Conservation (phyloP, 2,113 vertebrate species). For the Rhinolophus ferrumequinum region DNA sequence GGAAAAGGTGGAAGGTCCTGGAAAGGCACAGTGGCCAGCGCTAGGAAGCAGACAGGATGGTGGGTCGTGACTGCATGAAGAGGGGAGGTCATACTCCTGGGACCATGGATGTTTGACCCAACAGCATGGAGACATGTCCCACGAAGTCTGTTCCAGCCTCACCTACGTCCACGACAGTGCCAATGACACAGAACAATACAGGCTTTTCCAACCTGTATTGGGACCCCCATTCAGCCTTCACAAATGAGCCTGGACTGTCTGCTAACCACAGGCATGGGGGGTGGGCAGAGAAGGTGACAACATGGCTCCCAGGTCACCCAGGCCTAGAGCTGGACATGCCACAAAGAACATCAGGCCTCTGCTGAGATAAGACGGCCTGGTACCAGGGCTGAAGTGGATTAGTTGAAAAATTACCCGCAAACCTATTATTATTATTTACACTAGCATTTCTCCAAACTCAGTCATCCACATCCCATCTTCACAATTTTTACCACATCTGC, state of each 20-base stretch:
- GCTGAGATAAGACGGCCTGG: accelerated
- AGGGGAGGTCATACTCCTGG: background rate
- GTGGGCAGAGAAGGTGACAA: background rate
- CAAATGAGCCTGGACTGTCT: background rate
- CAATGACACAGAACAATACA: background rate
- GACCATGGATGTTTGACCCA: background rate
- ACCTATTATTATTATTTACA: background rate
- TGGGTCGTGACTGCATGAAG: background rate
- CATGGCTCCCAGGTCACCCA: background rate
- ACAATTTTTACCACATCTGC: background rate
- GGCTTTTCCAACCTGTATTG: background rate
- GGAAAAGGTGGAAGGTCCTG: background rate
- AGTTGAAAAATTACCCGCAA: background rate
- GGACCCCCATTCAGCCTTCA: background rate
- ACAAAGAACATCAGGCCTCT: background rate
- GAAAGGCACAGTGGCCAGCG: background rate
- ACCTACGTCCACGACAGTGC: accelerated
- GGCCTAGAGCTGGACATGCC: background rate
- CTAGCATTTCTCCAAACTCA: background rate
- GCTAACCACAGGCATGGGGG: background rate
- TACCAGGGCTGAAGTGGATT: background rate
- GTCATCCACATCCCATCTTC: background rate
- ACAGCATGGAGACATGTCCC: background rate
- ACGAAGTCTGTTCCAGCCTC: background rate
- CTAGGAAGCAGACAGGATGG: background rate